Percentiles rank a stretch among this genome's conserved stretches.
phyloP scores from a whole-genome alignment of 2,888 invertebrate species.

The Gerris lacustris region DNA sequence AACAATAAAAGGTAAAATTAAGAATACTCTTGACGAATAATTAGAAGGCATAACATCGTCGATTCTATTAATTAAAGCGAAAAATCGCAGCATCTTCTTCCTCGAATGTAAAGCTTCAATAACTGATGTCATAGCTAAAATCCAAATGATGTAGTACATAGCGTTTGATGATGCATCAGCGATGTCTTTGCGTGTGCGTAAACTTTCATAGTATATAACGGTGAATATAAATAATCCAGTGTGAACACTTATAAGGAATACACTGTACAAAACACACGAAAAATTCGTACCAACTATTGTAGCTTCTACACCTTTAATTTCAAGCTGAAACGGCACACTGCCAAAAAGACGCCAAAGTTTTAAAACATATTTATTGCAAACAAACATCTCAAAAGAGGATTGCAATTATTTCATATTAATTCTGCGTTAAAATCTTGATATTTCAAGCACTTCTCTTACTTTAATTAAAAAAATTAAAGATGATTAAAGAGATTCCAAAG shows the following conservation, averaged over 20 bases:
- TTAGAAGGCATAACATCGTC: neutral
- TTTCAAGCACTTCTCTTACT: too few relatives aligned
- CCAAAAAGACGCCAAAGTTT: neutral
- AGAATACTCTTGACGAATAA: neutral
- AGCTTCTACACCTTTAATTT: neutral
- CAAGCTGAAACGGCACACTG: neutral
- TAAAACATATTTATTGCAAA: neutral
- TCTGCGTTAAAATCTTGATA: too few relatives aligned
- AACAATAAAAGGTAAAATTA: neutral
- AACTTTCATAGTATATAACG: neutral
- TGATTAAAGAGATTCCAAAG: too few relatives aligned
- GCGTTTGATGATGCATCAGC: neutral
- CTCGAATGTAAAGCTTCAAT: neutral
- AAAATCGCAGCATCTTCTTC: neutral
- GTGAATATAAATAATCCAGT: neutral
- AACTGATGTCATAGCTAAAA: neutral
- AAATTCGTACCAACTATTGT: neutral
- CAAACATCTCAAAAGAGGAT: neutral
- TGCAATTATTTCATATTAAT: too few relatives aligned
- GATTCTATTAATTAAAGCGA: neutral
- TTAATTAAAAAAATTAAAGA: too few relatives aligned
- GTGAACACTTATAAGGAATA: neutral
- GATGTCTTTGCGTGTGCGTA: neutral
- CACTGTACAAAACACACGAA: neutral
- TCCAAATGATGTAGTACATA: neutral